Conservation (phyloP, 2,888 invertebrate species). For the Rhamphomyia laevipes region DNA sequence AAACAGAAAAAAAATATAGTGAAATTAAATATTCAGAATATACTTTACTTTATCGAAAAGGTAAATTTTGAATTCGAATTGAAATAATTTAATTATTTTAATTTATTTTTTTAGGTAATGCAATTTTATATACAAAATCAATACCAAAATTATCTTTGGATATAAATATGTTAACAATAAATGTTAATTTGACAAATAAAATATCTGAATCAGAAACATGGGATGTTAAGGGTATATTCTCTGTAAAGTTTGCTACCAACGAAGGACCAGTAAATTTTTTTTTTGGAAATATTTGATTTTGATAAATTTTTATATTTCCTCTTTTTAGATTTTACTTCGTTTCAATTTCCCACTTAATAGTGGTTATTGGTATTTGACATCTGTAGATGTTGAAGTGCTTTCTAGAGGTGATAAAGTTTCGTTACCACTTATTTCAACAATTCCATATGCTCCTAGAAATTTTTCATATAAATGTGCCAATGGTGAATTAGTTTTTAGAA, state of each 20-base stretch:
- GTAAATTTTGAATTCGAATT: too few species aligned
- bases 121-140: constrained; percentile 42
- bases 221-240: too few species aligned
- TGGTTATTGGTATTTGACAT: constrained; percentile 45
- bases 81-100: too few species aligned
- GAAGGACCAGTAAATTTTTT: not conserved
- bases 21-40: too few species aligned
- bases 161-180: constrained; percentile 7
- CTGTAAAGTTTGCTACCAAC: not conserved
- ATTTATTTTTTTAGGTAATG: constrained; percentile 32
- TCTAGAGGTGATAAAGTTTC: not conserved
- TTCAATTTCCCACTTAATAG: constrained; percentile 43
- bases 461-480: constrained; percentile 45
- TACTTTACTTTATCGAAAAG: too few species aligned
- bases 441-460: constrained; percentile 40
- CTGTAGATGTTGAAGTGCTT: constrained; percentile 40
- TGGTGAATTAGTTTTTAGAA: constrained; percentile 39
- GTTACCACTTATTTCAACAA: not conserved
- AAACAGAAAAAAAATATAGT: not conserved
- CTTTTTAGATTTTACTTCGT: constrained; percentile 40
- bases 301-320: not conserved
- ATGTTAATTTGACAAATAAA: too few species aligned
- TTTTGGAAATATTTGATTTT: not conserved
- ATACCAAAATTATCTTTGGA: constrained; percentile 40
- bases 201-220: too few species aligned